Base-by-base conservation (phyloP, 2,797 vertebrate genomes). In the Taeniopygia guttata region DNA sequence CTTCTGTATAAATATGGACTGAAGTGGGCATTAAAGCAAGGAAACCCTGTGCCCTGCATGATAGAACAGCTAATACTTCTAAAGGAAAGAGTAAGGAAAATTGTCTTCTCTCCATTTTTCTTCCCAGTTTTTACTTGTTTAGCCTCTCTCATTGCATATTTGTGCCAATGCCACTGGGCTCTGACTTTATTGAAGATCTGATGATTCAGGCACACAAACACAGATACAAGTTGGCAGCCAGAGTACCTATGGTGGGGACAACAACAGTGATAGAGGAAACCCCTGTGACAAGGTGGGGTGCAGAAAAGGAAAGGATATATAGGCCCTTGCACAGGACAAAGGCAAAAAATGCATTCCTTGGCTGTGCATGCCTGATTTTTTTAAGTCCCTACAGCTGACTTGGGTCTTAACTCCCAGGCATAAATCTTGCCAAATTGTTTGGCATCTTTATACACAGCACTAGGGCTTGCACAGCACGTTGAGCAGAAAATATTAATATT, bases 401-500 rank as follows among this genome's bases (percentile, higher is more conserved):
- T 73, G 43, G 55, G 90, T 86, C 85, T 81, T 76, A 52, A 79
- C 29, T 78, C 76, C 73, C 63, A 91, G 43, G 52, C 79, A 91
- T 76, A 84, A 89, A 88, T 73, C 92, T 81, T 84, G 79, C 89
- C 85, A 78, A 88, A 83, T 40, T 73, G 82, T 95, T 94, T 95
- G 84, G 84, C 76, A 55, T 87, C 91, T 93, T 78, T 68, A 89
- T 72, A 84, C 59, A 69, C 26, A 66, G 52, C 13, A 45, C 52
- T 63, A 32, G 62, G 29, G 45, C 55, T 85, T 83, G 62, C 63
- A 49, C 45, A 91, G 76, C 76, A 46, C 0, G 0, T 26, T 30
- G n/a, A 79, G 87, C 91, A 82, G 91, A 92, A 96, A 91, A 82
- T 51, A 93, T 51, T 82, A 91, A 87, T 46, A 93, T 52, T 80